Conservation (phyloP, 2,888 invertebrate genomes). For the Phyllotreta striolata region DNA sequence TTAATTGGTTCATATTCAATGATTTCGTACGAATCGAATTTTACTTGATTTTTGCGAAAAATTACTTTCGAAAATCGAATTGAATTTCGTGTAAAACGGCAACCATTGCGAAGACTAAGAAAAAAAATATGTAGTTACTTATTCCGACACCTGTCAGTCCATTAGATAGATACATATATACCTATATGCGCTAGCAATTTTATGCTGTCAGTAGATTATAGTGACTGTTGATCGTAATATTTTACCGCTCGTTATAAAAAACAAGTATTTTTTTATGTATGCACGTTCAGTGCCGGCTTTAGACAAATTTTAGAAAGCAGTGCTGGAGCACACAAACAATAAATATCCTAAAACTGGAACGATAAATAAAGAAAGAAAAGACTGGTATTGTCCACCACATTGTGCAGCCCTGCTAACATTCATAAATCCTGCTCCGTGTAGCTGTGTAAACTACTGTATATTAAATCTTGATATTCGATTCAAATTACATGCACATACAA, state of each 20-base stretch:
- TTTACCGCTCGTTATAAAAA: conserved; percentile 31
- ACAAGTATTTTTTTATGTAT: conserved; percentile 35
- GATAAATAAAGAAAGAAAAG: not conserved
- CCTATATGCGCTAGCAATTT: conserved; percentile 39
- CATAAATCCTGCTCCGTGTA: conserved; percentile 40
- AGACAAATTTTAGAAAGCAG: not conserved
- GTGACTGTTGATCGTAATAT: conserved; percentile 41
- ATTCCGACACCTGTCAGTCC: conserved; percentile 38
- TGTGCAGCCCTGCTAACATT: conserved; percentile 20
- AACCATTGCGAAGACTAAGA: not conserved
- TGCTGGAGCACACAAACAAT: no score
- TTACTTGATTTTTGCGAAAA: no score
- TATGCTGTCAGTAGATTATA: conserved; percentile 41
- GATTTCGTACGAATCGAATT: no score
- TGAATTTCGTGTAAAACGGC: no score
- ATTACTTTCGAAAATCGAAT: no score
- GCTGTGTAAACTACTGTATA: conserved; percentile 46
- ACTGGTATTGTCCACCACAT: conserved; percentile 7
- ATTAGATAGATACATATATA: conserved; percentile 30
- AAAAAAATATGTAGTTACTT: conserved; percentile 34
- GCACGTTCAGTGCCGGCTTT: conserved; percentile 27
- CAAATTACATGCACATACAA: conserved; percentile 44
- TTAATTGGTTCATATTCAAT: no score
- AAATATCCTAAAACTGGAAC: no score
- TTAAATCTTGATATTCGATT: conserved; percentile 46